phyloP scores from a whole-genome alignment of 2,797 vertebrate species.

The Rhinogobio ventralis region DNA sequence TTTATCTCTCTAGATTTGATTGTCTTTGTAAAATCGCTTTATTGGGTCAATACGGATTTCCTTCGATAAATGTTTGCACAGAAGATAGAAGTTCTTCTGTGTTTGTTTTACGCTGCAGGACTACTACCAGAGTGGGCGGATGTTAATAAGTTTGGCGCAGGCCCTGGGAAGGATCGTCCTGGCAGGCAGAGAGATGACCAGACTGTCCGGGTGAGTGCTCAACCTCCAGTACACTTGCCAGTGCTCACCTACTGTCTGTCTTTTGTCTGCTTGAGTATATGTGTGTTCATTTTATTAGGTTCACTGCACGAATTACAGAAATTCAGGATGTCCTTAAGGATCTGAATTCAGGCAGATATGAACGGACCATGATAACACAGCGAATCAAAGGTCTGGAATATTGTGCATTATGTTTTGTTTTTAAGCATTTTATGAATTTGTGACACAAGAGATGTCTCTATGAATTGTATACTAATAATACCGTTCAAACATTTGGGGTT shows the following conservation, averaged over 20 bases:
- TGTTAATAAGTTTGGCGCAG: slow-evolving; percentile 96
- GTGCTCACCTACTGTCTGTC: not conserved
- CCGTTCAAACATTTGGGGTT: not conserved
- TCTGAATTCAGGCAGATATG: slow-evolving; percentile 91
- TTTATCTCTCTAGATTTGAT: not conserved
- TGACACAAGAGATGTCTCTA: not conserved
- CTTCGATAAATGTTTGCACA: slow-evolving; percentile 16
- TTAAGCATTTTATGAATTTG: not conserved
- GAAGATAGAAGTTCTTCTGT: not conserved
- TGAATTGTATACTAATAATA: not conserved
- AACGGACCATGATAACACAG: slow-evolving; percentile 89
- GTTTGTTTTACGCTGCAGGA: slow-evolving; percentile 77
- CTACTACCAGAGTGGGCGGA: slow-evolving; percentile 97
- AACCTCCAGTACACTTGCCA: not conserved
- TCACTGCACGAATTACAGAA: slow-evolving; percentile 94
- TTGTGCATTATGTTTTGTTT: not conserved
- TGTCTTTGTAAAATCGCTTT: slow-evolving; percentile 1
- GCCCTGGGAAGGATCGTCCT: slow-evolving; percentile 94
- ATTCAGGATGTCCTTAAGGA: slow-evolving; percentile 94
- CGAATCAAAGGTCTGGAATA: slow-evolving; percentile 82
- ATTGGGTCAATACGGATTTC: slow-evolving; percentile 12
- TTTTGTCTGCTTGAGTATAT: not conserved
- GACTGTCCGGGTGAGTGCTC: slow-evolving; percentile 89
- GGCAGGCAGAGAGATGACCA: slow-evolving; percentile 95
- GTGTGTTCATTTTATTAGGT: slow-evolving; percentile 75